Evolutionary conservation across 2,797 vertebrate species (phyloP).

Genomic region (Nasua narica): DNA sequence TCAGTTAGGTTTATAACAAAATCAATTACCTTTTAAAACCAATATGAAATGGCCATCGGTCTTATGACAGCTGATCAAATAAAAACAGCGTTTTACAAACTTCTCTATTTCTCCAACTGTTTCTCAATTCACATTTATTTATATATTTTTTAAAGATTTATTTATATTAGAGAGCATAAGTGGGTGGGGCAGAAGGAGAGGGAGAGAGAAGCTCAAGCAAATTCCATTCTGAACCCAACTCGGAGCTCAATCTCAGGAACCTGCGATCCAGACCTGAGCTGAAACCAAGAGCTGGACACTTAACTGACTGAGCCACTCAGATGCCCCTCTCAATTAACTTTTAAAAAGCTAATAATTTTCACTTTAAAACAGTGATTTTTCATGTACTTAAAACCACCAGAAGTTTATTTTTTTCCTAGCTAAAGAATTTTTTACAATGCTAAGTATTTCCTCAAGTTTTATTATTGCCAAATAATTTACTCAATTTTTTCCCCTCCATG

Average conservation of each 20-base stretch:
- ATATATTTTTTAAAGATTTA: background rate
- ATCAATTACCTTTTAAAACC: conserved; percentile 36
- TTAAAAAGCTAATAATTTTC: background rate
- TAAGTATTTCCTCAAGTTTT: conserved; percentile 45
- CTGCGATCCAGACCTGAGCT: background rate
- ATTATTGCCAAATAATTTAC: conserved; percentile 25
- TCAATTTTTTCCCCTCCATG: background rate
- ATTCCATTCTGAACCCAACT: background rate
- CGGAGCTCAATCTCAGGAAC: background rate
- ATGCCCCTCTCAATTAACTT: background rate
- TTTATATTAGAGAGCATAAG: background rate
- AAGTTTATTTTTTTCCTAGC: background rate
- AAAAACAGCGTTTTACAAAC: background rate
- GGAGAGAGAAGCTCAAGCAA: background rate
- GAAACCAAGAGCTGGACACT: background rate
- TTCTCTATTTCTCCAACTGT: conserved; percentile 32
- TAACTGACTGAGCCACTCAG: background rate
- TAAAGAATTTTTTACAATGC: background rate
- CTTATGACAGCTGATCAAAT: background rate
- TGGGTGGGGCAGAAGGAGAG: background rate
- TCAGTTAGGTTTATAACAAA: background rate
- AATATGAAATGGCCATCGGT: background rate
- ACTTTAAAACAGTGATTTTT: conserved; percentile 14
- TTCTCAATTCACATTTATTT: conserved; percentile 10
- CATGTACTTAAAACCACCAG: background rate